Conservation (phyloP, 2,888 invertebrate genomes). For the Ochropacha duplaris region DNA sequence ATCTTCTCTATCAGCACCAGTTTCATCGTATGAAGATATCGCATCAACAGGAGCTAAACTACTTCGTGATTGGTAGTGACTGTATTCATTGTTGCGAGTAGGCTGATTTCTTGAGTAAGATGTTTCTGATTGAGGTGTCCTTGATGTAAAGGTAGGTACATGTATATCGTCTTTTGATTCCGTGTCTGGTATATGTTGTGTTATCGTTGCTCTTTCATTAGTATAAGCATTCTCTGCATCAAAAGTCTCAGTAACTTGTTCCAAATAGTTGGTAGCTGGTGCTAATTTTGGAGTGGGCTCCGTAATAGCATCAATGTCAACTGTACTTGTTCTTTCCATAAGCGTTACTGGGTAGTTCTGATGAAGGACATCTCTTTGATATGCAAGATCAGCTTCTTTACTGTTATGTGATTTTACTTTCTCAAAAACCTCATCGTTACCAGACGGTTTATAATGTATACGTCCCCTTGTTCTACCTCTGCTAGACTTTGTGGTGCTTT, state of each 20-base stretch:
- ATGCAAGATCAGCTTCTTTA: constrained; percentile 78
- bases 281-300: constrained; percentile 56
- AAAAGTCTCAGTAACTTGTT: constrained; percentile 45
- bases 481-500: constrained; percentile 61
- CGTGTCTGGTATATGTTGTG: constrained; percentile 45
- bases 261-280: constrained; percentile 41
- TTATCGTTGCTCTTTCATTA: constrained; percentile 62
- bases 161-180: constrained; percentile 46
- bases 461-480: constrained; percentile 77
- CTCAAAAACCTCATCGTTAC: constrained; percentile 62
- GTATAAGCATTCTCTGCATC: constrained; percentile 75
- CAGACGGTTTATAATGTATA: constrained; percentile 74
- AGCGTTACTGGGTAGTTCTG: constrained; percentile 85
- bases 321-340: constrained; percentile 74
- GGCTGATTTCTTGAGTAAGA: constrained; percentile 48
- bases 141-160: constrained; percentile 39
- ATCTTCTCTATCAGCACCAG: constrained; percentile 46
- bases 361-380: constrained; percentile 84
- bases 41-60: constrained; percentile 53
- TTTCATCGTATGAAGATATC: constrained; percentile 43
- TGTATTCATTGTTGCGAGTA: constrained; percentile 50
- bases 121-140: constrained; percentile 47
- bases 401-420: constrained; percentile 44
- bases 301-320: constrained; percentile 74
- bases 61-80: constrained; percentile 47